phyloP scores from a whole-genome alignment of 1,140 invertebrate species.

The Oncopeltus fasciatus region DNA sequence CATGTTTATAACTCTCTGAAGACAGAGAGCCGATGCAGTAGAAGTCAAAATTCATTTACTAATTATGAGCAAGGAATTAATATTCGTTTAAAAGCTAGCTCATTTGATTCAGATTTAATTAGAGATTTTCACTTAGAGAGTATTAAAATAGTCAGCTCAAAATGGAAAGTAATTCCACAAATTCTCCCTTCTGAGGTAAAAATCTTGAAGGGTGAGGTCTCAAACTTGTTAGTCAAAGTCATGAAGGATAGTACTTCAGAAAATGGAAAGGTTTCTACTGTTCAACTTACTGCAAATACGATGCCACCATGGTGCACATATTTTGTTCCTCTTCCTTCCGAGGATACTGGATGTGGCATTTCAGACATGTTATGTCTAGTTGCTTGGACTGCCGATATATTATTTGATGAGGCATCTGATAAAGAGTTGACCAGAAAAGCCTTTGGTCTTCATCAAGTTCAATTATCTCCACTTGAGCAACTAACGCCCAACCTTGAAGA shows the following conservation, averaged over 20 bases:
- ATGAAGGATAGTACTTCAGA: not conserved
- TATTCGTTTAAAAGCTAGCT: not conserved
- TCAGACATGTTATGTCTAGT: not conserved
- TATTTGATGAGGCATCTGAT: not conserved
- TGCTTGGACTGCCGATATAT: not conserved
- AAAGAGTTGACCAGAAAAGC: not conserved
- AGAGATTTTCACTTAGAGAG: not conserved
- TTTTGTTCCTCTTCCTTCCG: not conserved
- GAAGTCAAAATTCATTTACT: not conserved
- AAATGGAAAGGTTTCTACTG: not conserved
- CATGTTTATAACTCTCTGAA: conserved; percentile 41
- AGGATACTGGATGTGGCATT: not conserved
- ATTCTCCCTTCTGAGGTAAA: not conserved
- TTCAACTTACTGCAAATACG: not conserved
- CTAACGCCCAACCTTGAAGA: not conserved
- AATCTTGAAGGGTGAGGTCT: not conserved
- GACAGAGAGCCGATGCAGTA: not conserved
- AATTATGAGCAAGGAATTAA: not conserved
- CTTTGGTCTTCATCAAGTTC: not conserved
- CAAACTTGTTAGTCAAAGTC: not conserved
- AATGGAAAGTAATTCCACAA: not conserved
- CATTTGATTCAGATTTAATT: not conserved
- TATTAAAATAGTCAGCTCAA: not conserved
- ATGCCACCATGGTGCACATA: not conserved
- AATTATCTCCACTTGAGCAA: not conserved